Conservation (phyloP, 2,113 vertebrate genomes). For the Gavia stellata region DNA sequence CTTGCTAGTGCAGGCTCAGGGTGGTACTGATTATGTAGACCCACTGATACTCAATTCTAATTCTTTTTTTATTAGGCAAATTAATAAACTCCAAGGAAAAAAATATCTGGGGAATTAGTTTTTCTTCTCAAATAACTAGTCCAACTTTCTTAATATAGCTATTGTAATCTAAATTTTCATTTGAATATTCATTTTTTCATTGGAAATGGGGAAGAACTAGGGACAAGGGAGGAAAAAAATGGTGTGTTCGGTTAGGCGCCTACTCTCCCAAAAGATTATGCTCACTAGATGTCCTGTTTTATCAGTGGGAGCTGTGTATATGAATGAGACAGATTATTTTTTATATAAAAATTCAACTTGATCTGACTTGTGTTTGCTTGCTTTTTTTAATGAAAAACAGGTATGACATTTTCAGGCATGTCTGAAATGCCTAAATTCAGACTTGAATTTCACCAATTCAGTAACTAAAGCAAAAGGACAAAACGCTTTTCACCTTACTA, state of each 20-base stretch:
- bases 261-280: background rate
- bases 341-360: background rate
- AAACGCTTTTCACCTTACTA: background rate
- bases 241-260: background rate
- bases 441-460: background rate
- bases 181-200: background rate
- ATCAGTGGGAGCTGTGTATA: accelerated
- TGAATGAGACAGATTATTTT: background rate
- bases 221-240: background rate
- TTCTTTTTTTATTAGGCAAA: background rate
- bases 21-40: background rate
- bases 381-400: background rate
- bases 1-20: background rate
- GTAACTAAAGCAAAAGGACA: background rate
- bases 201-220: background rate
- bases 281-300: background rate
- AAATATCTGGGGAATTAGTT: background rate
- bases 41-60: background rate
- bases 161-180: background rate
- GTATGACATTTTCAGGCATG: background rate
- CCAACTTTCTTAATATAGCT: background rate
- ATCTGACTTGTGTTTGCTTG: background rate
- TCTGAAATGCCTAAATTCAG: background rate
- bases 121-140: background rate
- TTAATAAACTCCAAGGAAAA: background rate